Base-by-base conservation (phyloP, 2,797 vertebrate species). In the Miichthys miiuy region DNA sequence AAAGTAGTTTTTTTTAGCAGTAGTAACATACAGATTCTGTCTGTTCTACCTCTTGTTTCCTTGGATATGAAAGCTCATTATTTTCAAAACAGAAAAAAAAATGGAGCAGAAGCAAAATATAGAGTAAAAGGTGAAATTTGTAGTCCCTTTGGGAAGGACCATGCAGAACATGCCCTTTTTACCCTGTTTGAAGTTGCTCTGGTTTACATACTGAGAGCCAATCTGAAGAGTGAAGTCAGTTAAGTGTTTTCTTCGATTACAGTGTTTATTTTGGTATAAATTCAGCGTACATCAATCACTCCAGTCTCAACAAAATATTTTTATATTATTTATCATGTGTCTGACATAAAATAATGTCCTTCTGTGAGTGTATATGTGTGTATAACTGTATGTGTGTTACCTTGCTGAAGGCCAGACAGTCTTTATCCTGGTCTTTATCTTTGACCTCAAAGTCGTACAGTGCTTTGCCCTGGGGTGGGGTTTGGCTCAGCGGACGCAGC, bases 401-500 rank as follows among this genome's bases (percentile, higher is more conserved):
- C 97, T 99, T 99, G 83, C 96, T 97, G 92, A 99, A 99, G 65
- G 97, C 96, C 93, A 99, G 92, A 85, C 98, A 99, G 91, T 99
- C 98, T 89, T 98, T 98, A 91, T 99, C 98, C 92, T 98, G 97
- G 91, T 99, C 97, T 92, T 97, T 97, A 92, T 99, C 97, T 92
- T 98, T 99, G 89, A 99, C 97, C 94, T 99, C 97, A 62, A 99
- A 99, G 94, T 99, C 98, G 0, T 99, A 99, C 90, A 99, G 95
- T 12, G 98, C 98, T 94, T 99, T 99, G 82, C 98, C 97, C 89
- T 99, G 97, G 50, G 98, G 97, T 0, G 96, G 96, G 44, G 97
- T 96, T 75, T 97, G 97, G 0, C 97, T 97, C 82, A 98, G 94
- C 3, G 98, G 97, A 83, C 96, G 96, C 86, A 99, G 91, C 82